Evolutionary conservation across 2,888 invertebrate species (phyloP).

Genomic region (Zaprionus bogoriensis): DNA sequence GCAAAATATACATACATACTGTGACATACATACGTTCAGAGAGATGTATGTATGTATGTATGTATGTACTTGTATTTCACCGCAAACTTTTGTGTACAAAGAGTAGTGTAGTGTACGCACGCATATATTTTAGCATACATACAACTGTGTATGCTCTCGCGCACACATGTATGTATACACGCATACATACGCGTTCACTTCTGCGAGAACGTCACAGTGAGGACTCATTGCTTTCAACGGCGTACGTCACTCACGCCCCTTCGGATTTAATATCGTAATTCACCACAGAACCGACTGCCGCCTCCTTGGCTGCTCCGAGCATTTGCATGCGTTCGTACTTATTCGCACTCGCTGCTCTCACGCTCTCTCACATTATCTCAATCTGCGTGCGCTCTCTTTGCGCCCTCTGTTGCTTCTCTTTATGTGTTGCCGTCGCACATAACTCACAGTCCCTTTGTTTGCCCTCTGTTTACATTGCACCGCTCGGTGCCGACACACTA

Average conservation of each 20-base stretch:
- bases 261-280: too few relatives aligned
- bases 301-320: not conserved
- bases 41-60: not conserved
- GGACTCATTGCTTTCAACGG: not conserved
- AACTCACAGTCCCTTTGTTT: conserved; percentile 12
- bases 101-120: too few relatives aligned
- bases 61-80: too few relatives aligned
- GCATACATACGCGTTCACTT: not conserved
- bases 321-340: not conserved
- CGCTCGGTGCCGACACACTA: too few relatives aligned
- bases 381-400: not conserved
- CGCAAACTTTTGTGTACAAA: too few relatives aligned
- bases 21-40: conserved; percentile 4
- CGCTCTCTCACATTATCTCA: not conserved
- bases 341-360: not conserved
- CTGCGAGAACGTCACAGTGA: not conserved
- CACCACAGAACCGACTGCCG: not conserved
- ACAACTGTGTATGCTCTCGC: not conserved
- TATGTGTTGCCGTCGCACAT: not conserved
- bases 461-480: conserved; percentile 63
- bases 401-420: conserved; percentile 2
- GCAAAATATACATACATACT: too few relatives aligned
- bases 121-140: not conserved
- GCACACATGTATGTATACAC: not conserved
- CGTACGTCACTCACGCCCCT: not conserved